Conservation (phyloP, 1,140 invertebrate species). For the Ceratosolen solmsi region DNA sequence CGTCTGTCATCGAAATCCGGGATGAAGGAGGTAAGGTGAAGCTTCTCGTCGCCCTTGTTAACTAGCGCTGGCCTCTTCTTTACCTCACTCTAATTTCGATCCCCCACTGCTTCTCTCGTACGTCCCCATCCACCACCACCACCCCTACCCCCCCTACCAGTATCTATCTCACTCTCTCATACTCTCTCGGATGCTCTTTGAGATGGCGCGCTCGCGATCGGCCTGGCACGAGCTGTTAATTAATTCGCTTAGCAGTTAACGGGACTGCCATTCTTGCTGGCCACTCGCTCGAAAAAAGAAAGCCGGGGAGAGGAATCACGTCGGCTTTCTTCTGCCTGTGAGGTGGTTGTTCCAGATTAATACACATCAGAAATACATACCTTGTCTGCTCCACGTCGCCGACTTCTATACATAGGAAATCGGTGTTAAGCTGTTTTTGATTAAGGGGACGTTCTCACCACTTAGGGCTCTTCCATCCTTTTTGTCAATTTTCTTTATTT, state of each 20-base stretch:
- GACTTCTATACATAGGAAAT: background rate
- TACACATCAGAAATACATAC: conserved; percentile 41
- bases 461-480: background rate
- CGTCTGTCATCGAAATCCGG: conserved; percentile 43
- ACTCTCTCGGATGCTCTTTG: no score
- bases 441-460: background rate
- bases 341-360: conserved; percentile 37
- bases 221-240: conserved; percentile 46
- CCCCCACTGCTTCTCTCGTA: background rate
- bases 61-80: background rate
- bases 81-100: background rate
- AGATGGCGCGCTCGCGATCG: background rate
- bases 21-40: background rate
- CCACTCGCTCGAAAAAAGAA: background rate
- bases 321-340: background rate
- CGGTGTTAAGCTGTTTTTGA: background rate
- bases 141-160: no score
- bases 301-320: background rate
- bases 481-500: background rate
- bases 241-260: conserved; percentile 46
- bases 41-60: conserved; percentile 39
- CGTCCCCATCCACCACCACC: background rate
- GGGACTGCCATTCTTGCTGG: background rate
- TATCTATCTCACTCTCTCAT: no score
- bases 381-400: conserved; percentile 10